Conservation (phyloP, 2,113 vertebrate genomes). For the Cheirogaleus medius region DNA sequence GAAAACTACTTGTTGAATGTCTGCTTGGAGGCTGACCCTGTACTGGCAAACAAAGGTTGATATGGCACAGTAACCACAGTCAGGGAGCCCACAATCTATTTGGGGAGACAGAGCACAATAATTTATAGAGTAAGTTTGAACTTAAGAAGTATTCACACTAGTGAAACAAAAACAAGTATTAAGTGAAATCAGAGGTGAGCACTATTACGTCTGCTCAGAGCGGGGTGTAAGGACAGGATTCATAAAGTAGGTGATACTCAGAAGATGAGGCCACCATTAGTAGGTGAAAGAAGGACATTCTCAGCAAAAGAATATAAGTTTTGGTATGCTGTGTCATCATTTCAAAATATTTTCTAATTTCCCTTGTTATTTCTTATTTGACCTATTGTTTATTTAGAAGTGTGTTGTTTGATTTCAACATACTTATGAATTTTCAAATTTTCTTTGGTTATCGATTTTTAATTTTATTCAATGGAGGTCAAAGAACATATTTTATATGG, state of each 20-base stretch:
- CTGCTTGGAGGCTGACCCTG: background rate
- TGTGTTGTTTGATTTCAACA: background rate
- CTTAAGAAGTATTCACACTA: background rate
- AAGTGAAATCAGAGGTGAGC: background rate
- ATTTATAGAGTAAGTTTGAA: background rate
- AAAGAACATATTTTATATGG: background rate
- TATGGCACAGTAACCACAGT: background rate
- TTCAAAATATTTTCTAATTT: conserved; percentile 31
- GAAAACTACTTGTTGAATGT: background rate
- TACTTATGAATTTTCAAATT: conserved; percentile 8
- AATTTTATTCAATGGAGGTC: background rate
- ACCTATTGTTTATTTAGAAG: background rate
- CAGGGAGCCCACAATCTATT: background rate
- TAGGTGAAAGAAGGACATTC: background rate
- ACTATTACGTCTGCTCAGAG: background rate
- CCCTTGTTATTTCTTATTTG: background rate
- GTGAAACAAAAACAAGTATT: background rate
- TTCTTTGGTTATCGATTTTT: background rate
- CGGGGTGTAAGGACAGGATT: background rate
- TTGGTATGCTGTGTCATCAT: background rate
- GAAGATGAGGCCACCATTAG: background rate
- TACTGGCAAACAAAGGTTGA: background rate
- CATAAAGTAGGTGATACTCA: background rate
- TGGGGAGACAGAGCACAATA: background rate
- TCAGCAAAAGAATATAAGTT: background rate